phyloP scores from a whole-genome alignment of 2,888 invertebrate genomes.

The Spilarctia lutea region DNA sequence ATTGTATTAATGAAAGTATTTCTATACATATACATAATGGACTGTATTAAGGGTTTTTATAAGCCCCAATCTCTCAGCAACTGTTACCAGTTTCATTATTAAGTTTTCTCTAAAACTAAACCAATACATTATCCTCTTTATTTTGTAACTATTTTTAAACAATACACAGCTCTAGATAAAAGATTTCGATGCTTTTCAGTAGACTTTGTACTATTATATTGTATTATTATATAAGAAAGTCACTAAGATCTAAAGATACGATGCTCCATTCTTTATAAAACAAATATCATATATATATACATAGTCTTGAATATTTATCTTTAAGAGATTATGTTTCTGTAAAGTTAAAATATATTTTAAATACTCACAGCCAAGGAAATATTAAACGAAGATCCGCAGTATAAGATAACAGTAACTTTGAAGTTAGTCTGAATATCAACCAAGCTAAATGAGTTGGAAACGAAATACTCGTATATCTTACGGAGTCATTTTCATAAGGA shows the following conservation, averaged over 20 bases:
- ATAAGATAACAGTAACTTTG: conserved; percentile 51
- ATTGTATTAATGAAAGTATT: too few species aligned
- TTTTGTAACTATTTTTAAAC: background rate
- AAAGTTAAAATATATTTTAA: conserved; percentile 9
- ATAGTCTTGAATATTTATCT: background rate
- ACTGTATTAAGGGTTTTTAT: background rate
- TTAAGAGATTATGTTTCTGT: background rate
- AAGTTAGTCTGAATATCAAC: conserved; percentile 49
- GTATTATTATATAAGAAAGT: background rate
- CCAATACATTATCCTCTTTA: background rate
- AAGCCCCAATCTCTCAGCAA: background rate
- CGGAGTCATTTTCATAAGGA: conserved; percentile 49
- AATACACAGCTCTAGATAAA: too few species aligned
- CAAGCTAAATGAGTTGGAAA: conserved; percentile 58
- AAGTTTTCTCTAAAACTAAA: background rate
- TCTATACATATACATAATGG: too few species aligned
- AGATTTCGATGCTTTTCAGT: too few species aligned
- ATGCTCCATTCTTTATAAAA: background rate
- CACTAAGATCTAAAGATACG: background rate
- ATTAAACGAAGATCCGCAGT: conserved; percentile 44
- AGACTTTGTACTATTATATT: background rate
- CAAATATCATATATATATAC: too few species aligned
- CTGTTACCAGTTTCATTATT: background rate
- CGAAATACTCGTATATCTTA: conserved; percentile 44
- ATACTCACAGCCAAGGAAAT: conserved; percentile 42